A percentile compares a stretch with the other conserved stretches of the same genome.
Evolutionary conservation across 2,113 vertebrate genomes (phyloP).

Genomic region (Bufo bufo): DNA sequence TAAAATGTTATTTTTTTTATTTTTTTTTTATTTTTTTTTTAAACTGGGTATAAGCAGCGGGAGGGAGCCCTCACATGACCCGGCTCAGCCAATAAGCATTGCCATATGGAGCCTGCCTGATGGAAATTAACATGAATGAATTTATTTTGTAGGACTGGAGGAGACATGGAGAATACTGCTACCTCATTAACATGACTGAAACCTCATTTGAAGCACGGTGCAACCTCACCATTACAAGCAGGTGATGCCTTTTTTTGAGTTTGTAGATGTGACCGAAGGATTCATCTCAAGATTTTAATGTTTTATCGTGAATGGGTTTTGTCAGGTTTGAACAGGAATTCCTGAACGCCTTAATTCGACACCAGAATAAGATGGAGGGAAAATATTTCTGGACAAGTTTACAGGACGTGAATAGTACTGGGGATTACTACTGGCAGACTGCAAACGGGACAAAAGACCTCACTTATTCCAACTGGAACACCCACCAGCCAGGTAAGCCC

Average conservation of each 20-base stretch:
- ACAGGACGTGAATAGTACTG: slow-evolving; percentile 77
- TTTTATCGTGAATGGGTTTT: not conserved
- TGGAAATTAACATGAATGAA: not conserved
- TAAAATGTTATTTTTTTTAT: too few relatives aligned
- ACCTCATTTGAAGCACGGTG: slow-evolving; percentile 84
- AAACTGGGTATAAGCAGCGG: too few relatives aligned
- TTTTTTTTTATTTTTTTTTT: too few relatives aligned
- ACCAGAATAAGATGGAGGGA: slow-evolving; percentile 68
- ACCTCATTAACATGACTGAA: slow-evolving; percentile 73
- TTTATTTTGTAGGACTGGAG: slow-evolving; percentile 80
- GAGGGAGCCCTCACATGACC: too few relatives aligned
- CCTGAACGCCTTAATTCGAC: slow-evolving; percentile 83
- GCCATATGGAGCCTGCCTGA: too few relatives aligned
- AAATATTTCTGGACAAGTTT: slow-evolving; percentile 90
- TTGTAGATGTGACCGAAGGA: not conserved
- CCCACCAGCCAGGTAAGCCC: slow-evolving; percentile 80
- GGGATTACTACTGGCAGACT: slow-evolving; percentile 85
- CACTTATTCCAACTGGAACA: slow-evolving; percentile 88
- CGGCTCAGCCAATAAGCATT: too few relatives aligned
- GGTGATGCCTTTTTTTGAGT: slow-evolving; percentile 68
- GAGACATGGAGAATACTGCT: slow-evolving; percentile 87
- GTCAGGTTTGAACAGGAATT: slow-evolving; percentile 94
- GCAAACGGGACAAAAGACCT: slow-evolving; percentile 67
- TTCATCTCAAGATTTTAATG: not conserved
- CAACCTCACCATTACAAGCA: slow-evolving; percentile 85